Percentiles rank a stretch among this genome's conserved stretches.
Evolutionary conservation across 2,888 invertebrate genomes (phyloP).

Genomic region (Pyrochroa serraticornis): DNA sequence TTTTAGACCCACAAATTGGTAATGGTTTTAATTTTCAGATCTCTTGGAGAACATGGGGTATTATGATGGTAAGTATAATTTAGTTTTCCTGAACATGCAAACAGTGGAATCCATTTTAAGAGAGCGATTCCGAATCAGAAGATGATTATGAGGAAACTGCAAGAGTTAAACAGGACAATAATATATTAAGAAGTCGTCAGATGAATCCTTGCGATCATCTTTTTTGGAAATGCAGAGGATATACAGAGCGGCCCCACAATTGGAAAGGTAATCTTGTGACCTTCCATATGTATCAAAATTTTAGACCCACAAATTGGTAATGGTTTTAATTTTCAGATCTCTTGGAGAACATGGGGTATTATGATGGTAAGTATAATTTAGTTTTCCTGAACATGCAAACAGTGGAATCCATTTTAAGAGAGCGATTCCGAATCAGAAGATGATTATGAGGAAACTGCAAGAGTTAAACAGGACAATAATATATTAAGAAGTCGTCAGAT

Average conservation of each 20-base stretch:
- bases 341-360: background rate
- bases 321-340: background rate
- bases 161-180: no score
- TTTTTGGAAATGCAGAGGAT: conserved; percentile 28
- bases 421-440: no score
- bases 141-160: no score
- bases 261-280: conserved; percentile 11
- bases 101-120: no score
- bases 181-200: conserved; percentile 20
- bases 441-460: no score
- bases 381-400: no score
- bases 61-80: background rate
- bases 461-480: background rate
- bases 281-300: background rate
- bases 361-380: background rate
- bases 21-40: background rate
- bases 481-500: conserved; percentile 22
- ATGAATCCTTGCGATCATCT: conserved; percentile 26
- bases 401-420: no score
- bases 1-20: background rate
- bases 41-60: background rate
- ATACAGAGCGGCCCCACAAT: conserved; percentile 15
- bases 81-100: no score
- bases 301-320: background rate
- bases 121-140: no score